phyloP scores from a whole-genome alignment of 2,888 invertebrate genomes.

The Erebia ligea region DNA sequence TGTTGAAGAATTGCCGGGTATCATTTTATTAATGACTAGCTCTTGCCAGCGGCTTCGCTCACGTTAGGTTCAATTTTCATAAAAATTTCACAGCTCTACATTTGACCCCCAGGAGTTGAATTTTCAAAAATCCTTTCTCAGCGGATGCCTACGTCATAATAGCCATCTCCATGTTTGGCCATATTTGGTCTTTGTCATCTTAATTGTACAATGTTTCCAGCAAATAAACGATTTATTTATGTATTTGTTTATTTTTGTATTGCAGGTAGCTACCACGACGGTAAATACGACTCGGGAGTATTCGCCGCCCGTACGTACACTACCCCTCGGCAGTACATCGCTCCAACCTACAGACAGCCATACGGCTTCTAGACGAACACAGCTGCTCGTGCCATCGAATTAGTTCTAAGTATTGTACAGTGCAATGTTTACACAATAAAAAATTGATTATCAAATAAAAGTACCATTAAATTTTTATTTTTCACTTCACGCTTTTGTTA shows the following conservation, averaged over 20 bases:
- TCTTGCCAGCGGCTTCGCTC: too few relatives aligned
- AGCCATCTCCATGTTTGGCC: too few relatives aligned
- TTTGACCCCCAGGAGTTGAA: too few relatives aligned
- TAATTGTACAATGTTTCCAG: not conserved
- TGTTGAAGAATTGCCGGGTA: too few relatives aligned
- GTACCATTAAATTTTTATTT: not conserved
- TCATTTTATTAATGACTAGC: too few relatives aligned
- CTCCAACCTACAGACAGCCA: slow-evolving; percentile 53
- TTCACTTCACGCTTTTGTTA: too few relatives aligned
- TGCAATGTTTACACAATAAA: slow-evolving; percentile 43
- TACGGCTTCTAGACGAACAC: slow-evolving; percentile 51
- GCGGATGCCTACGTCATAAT: too few relatives aligned
- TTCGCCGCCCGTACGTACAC: slow-evolving; percentile 55
- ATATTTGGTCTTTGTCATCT: too few relatives aligned
- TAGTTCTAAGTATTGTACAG: slow-evolving; percentile 49
- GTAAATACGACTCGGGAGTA: slow-evolving; percentile 62
- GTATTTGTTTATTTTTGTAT: slow-evolving; percentile 26
- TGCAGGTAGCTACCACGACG: slow-evolving; percentile 72
- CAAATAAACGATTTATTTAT: too few relatives aligned
- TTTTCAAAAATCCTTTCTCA: too few relatives aligned
- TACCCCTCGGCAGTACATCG: slow-evolving; percentile 49
- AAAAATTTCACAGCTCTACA: too few relatives aligned
- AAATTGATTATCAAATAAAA: slow-evolving; percentile 36
- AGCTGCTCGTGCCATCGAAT: slow-evolving; percentile 36
- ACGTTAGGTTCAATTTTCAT: too few relatives aligned